A percentile compares a stretch with the other conserved stretches of the same genome.
Evolutionary conservation across 1,140 invertebrate genomes (phyloP).

Genomic region (Temnothorax longispinosus): DNA sequence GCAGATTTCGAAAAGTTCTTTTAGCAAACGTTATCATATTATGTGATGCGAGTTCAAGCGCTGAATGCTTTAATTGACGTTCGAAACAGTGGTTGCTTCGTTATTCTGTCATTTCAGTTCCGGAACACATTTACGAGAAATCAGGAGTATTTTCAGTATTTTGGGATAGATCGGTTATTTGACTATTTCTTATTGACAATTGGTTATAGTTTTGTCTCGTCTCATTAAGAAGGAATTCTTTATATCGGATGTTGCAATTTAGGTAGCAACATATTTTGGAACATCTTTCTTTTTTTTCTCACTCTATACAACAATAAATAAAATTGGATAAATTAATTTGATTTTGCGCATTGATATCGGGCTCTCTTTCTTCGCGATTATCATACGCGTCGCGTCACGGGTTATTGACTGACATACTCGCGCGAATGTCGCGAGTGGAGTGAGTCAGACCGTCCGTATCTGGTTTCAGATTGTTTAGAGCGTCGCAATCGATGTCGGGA

Average conservation of each 20-base stretch:
- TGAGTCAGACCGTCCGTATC: conserved; percentile 48
- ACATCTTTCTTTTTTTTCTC: neutral
- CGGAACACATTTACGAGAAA: neutral
- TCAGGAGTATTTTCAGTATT: neutral
- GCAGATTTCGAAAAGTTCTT: neutral
- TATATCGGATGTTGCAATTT: neutral
- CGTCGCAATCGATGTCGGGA: conserved; percentile 35
- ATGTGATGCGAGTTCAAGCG: neutral
- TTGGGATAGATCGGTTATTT: neutral
- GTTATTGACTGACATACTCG: conserved; percentile 66
- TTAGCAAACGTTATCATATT: neutral
- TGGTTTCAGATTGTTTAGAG: conserved; percentile 43
- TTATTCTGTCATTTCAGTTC: neutral
- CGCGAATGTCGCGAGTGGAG: conserved; percentile 55
- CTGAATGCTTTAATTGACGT: neutral
- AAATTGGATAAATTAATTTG: neutral
- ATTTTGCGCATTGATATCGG: conserved; percentile 47
- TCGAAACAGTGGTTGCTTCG: neutral
- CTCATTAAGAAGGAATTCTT: neutral
- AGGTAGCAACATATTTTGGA: neutral
- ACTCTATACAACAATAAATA: neutral
- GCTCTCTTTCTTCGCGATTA: conserved; percentile 27
- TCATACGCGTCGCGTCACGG: conserved; percentile 25
- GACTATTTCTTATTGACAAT: neutral
- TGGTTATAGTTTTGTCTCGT: neutral